Evolutionary conservation across 2,113 vertebrate species (phyloP).

Genomic region (Anthoscopus minutus): DNA sequence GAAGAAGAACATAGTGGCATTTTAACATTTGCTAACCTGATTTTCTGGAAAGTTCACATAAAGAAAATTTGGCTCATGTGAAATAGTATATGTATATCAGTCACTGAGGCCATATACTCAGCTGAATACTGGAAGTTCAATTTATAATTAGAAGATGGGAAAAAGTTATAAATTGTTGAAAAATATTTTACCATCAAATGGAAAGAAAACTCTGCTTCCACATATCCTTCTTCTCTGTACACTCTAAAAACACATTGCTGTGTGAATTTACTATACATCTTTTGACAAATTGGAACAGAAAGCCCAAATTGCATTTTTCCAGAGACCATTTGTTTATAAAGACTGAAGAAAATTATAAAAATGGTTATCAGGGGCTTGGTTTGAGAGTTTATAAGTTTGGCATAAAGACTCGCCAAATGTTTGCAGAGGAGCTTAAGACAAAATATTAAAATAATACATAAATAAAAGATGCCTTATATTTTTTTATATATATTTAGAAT

Average conservation of each 20-base stretch:
- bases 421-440: background rate
- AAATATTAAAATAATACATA: background rate
- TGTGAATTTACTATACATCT: background rate
- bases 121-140: background rate
- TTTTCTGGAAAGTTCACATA: background rate
- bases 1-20: background rate
- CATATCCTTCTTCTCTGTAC: background rate
- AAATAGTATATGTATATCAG: background rate
- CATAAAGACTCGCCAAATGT: background rate
- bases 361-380: rapidly evolving
- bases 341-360: background rate
- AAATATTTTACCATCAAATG: background rate
- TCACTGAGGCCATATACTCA: background rate
- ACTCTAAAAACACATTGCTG: background rate
- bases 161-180: background rate
- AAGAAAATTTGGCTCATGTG: background rate
- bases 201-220: background rate
- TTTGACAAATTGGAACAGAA: background rate
- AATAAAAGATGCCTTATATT: background rate
- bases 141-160: background rate
- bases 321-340: background rate
- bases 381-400: background rate
- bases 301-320: background rate
- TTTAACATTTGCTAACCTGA: background rate
- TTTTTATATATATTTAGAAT: background rate